Percentiles rank a stretch among this genome's conserved stretches.
These are phyloP conservation scores for Lucilia sericata DNA, from an alignment of 1,140 invertebrate genomes.

Conservation along the genomic window DNA sequence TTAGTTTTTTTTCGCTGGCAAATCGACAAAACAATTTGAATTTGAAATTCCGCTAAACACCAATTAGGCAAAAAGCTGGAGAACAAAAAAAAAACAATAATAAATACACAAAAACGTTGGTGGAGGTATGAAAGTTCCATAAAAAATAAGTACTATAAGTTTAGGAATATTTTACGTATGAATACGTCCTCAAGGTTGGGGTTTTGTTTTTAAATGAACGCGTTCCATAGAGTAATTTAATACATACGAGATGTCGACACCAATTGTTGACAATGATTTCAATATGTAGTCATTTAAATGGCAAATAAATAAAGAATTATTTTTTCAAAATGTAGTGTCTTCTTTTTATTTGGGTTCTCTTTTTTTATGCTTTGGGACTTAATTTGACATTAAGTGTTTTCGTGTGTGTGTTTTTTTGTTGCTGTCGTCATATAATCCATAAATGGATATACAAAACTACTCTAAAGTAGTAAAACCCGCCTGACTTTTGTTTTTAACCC, in stretches of 20 bases:
- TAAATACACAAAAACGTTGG: no score
- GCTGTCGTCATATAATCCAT: background rate
- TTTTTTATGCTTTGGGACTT: background rate
- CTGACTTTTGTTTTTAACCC: background rate
- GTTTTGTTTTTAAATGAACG: background rate
- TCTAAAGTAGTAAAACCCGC: background rate
- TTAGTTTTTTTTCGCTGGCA: no score
- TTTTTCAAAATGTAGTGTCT: background rate
- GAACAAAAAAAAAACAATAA: no score
- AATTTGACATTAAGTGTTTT: slow-evolving; percentile 25
- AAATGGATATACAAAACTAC: background rate
- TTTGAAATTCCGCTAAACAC: slow-evolving; percentile 12
- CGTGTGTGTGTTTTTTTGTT: no score
- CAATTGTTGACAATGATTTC: background rate
- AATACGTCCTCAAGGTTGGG: slow-evolving; percentile 3
- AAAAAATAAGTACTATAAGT: background rate
- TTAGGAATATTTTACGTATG: background rate
- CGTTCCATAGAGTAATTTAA: background rate
- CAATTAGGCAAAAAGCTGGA: background rate
- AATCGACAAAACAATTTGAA: background rate
- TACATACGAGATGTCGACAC: background rate
- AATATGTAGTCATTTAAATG: background rate
- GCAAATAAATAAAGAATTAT: background rate
- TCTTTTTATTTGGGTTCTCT: background rate
- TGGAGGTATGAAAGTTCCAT: no score